Conservation (phyloP, 2,888 invertebrate genomes). For the Tholera decimalis region DNA sequence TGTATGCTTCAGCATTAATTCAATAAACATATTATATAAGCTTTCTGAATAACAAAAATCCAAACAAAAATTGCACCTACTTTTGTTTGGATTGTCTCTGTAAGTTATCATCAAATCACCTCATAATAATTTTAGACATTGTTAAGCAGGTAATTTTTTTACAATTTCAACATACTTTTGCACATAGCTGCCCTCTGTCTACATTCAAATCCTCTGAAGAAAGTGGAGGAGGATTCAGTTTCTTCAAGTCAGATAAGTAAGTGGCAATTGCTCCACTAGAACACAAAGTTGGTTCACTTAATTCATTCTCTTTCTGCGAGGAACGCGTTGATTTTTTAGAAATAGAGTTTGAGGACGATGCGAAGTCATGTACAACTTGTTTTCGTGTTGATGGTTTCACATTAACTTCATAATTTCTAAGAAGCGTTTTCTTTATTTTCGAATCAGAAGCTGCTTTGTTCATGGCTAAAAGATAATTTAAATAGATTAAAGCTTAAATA, state of each 20-base stretch:
- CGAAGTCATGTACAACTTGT: constrained; percentile 72
- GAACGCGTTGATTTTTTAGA: constrained; percentile 48
- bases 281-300: constrained; percentile 81
- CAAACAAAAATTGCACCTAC: too few relatives aligned
- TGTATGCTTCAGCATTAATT: too few relatives aligned
- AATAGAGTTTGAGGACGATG: constrained; percentile 65
- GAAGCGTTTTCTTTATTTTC: constrained; percentile 85
- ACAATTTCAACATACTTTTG: constrained; percentile 74
- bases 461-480: constrained; percentile 68
- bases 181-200: constrained; percentile 71
- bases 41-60: too few relatives aligned
- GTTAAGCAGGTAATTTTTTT: not conserved
- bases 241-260: constrained; percentile 79
- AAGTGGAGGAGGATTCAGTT: constrained; percentile 66
- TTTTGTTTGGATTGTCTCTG: too few relatives aligned
- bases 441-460: constrained; percentile 77
- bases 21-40: too few relatives aligned
- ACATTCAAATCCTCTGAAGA: constrained; percentile 72
- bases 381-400: constrained; percentile 66
- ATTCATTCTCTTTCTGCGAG: constrained; percentile 71
- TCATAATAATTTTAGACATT: too few relatives aligned
- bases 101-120: too few relatives aligned
- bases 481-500: not conserved
- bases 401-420: constrained; percentile 82
- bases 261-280: constrained; percentile 83